A percentile compares a stretch with the other conserved stretches of the same genome.
These are phyloP conservation scores for Aleiodes leptofemur DNA, from an alignment of 2,888 invertebrate genomes.

Conservation along the genomic window DNA sequence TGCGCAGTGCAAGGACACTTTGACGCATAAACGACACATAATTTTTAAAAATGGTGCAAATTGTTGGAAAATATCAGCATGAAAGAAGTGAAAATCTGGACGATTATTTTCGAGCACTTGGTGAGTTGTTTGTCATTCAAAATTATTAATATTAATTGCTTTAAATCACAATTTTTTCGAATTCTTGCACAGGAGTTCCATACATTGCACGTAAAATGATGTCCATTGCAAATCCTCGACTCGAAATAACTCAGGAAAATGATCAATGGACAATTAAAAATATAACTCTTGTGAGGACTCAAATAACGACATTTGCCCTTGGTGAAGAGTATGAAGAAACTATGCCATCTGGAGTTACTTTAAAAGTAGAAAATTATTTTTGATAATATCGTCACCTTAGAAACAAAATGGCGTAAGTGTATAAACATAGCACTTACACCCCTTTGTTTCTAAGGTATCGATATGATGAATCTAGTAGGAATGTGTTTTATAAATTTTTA, in stretches of 20 bases:
- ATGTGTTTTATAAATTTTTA: slow-evolving; percentile 22
- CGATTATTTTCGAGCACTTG: slow-evolving; percentile 80
- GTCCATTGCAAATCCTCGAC: slow-evolving; percentile 78
- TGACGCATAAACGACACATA: background rate
- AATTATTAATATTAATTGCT: slow-evolving; percentile 64
- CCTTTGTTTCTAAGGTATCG: too few relatives aligned
- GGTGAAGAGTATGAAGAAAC: slow-evolving; percentile 81
- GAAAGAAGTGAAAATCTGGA: slow-evolving; percentile 82
- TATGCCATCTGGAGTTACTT: slow-evolving; percentile 78
- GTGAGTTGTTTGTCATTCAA: slow-evolving; percentile 66
- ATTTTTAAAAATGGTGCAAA: slow-evolving; percentile 76
- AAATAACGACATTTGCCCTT: slow-evolving; percentile 78
- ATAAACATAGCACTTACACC: too few relatives aligned
- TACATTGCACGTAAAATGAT: slow-evolving; percentile 82
- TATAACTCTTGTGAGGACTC: slow-evolving; percentile 78
- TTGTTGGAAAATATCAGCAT: slow-evolving; percentile 81
- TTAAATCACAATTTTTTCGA: slow-evolving; percentile 1
- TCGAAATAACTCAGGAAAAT: slow-evolving; percentile 78
- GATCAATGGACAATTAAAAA: slow-evolving; percentile 79
- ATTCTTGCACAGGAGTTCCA: slow-evolving; percentile 78
- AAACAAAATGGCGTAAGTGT: too few relatives aligned
- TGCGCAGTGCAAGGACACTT: slow-evolving; percentile 19
- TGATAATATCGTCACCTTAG: too few relatives aligned
- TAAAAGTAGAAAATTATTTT: slow-evolving; percentile 71
- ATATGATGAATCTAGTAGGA: too few relatives aligned